Evolutionary conservation across 2,113 vertebrate species (phyloP), one percentile per base, ranked within the genome.

Genomic region (Poecile atricapillus): DNA sequence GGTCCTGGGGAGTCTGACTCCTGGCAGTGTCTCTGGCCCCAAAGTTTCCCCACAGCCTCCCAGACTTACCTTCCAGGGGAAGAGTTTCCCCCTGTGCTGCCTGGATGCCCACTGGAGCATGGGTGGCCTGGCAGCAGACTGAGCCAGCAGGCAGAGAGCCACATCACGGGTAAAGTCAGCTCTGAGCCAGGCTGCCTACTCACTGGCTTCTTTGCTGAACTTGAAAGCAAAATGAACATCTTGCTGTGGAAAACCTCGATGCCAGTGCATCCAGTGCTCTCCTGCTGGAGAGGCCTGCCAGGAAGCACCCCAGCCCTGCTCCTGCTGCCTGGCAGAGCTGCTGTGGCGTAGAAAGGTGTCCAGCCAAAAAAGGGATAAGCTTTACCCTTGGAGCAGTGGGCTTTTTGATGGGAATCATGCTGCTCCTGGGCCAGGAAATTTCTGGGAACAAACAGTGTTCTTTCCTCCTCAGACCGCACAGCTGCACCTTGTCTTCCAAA

Each of bases 161-260:
- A 37, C 39, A 31, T 46, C 33, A 25, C 0, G 0, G 30, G 35
- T 7, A 7, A 60, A 59, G 65, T 22, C 65, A 33, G 13, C 44
- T 68, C 37, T 15, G 50, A 86, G 59, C 53, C 67, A 37, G 53
- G 67, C 59, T 95, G 76, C 68, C 63, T 86, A 67, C 58, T 53
- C 18, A 2, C 53, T 65, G 41, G 27, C 49, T 65, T 11, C 39
- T 77, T 44, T 31, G 50, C 59, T 49, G 64, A 62, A 39, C 58
- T 23, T 52, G 39, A 44, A 64, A 77, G 52, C 8, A n/a, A 65
- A 90, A 68, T 6, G 37, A 49, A 37, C 31, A 28, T 18, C 46
- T 49, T 49, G n/a, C 50, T 41, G 47, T 2, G 5, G 83, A 78
- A 91, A 77, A 44, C 49, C 87, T 65, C 0, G 0, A 21, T 46